Evolutionary conservation across 2,113 vertebrate species (phyloP).

Genomic region (Odontesthes bonariensis): DNA sequence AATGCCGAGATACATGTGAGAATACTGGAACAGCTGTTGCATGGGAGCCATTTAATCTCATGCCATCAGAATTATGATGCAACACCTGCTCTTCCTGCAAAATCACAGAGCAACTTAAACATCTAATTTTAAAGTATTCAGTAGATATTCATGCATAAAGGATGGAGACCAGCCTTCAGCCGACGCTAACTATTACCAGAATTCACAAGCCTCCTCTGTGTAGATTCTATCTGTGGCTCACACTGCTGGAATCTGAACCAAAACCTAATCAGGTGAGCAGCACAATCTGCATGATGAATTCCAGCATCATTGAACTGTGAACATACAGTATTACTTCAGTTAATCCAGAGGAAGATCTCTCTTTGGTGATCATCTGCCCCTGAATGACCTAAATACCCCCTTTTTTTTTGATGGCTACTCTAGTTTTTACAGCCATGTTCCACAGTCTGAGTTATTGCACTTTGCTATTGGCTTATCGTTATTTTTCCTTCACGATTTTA

Average conservation of each 20-base stretch:
- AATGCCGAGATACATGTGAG: conserved; percentile 14
- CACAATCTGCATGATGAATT: conserved; percentile 53
- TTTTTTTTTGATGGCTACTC: conserved; percentile 20
- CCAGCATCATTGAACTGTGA: conserved; percentile 12
- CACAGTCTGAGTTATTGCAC: background rate
- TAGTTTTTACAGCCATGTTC: background rate
- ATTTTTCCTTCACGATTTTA: background rate
- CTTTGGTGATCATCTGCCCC: conserved; percentile 25
- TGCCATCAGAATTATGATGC: background rate
- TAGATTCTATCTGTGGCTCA: conserved; percentile 56
- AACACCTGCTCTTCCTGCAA: conserved; percentile 5
- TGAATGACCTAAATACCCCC: conserved; percentile 15
- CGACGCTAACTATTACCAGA: conserved; percentile 33
- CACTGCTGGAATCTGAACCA: conserved; percentile 23
- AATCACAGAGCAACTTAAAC: conserved; percentile 16
- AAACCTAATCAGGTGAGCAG: conserved; percentile 50
- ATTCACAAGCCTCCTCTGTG: conserved; percentile 43
- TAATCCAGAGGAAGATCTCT: conserved; percentile 32
- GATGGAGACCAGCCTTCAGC: conserved; percentile 43
- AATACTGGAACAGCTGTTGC: background rate
- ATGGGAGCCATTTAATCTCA: background rate
- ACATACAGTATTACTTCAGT: conserved; percentile 10
- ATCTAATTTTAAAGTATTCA: conserved; percentile 11
- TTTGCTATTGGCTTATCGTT: background rate
- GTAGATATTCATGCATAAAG: conserved; percentile 51